A percentile compares a stretch with the other conserved stretches of the same genome.
These are phyloP conservation scores for Paedocypris sp. DNA, from an alignment of 2,113 vertebrate species.

Conservation along the genomic window DNA sequence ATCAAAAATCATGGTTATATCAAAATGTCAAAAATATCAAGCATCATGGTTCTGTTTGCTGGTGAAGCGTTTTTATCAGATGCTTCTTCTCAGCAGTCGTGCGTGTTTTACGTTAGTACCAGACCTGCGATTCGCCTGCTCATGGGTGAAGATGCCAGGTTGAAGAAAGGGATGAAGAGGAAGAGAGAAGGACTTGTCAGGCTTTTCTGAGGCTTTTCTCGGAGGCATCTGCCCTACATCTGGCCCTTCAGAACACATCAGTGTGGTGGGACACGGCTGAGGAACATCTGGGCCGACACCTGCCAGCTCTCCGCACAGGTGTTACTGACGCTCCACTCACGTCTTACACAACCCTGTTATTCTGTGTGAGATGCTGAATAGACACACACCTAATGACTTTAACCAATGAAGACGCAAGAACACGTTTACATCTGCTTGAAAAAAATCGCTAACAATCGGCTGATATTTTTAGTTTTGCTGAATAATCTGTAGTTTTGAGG, in stretches of 20 bases:
- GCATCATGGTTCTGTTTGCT: too few relatives aligned
- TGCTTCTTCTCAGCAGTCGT: not conserved
- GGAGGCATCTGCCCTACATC: constrained; percentile 14
- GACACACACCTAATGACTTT: too few relatives aligned
- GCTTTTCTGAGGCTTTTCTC: not conserved
- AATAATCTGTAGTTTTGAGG: too few relatives aligned
- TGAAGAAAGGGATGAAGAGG: constrained; percentile 1
- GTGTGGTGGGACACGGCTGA: not conserved
- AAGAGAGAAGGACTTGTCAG: constrained; percentile 11
- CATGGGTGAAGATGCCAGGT: constrained; percentile 3
- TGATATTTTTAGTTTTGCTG: too few relatives aligned
- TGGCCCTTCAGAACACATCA: constrained; percentile 18
- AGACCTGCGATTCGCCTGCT: not conserved
- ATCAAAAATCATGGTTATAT: too few relatives aligned
- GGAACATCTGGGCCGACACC: constrained; percentile 7
- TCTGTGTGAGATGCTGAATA: too few relatives aligned
- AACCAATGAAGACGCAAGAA: too few relatives aligned
- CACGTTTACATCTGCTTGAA: too few relatives aligned
- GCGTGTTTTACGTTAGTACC: not conserved
- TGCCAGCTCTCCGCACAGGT: not conserved
- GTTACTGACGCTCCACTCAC: not conserved
- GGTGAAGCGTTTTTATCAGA: too few relatives aligned
- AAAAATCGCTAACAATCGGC: too few relatives aligned
- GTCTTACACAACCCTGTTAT: too few relatives aligned
- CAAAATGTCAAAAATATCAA: too few relatives aligned